Percentiles rank a stretch among this genome's conserved stretches.
These are phyloP conservation scores for Montipora sp. DNA, from an alignment of 64 coral and sea anemone genomes.

Conservation along the genomic window DNA sequence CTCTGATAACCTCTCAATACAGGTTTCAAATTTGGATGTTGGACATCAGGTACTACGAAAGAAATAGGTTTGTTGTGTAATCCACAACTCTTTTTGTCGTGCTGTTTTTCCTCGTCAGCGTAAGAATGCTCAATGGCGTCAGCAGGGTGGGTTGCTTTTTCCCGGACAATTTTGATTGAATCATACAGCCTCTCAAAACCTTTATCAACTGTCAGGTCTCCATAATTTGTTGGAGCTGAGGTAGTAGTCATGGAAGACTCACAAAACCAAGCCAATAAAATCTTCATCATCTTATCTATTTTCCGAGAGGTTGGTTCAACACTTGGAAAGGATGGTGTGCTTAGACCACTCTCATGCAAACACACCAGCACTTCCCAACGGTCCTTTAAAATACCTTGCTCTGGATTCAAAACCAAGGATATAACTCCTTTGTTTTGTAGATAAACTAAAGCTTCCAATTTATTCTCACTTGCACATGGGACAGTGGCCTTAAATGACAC, in stretches of 20 bases:
- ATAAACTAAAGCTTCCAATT: slow-evolving; percentile 61
- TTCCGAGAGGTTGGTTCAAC: slow-evolving; percentile 53
- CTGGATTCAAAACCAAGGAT: slow-evolving; percentile 50
- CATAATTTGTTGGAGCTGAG: not conserved
- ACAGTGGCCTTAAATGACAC: slow-evolving; percentile 43
- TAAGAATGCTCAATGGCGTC: not conserved
- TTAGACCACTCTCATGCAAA: slow-evolving; percentile 60
- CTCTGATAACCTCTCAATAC: slow-evolving; percentile 82
- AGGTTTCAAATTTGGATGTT: slow-evolving; percentile 82
- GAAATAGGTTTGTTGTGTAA: not conserved
- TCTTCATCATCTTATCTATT: slow-evolving; percentile 75
- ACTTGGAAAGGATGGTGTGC: slow-evolving; percentile 68
- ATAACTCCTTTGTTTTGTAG: slow-evolving; percentile 75
- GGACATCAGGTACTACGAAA: slow-evolving; percentile 19
- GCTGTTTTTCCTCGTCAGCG: not conserved
- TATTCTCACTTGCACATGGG: slow-evolving; percentile 11
- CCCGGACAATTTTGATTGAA: slow-evolving; percentile 58
- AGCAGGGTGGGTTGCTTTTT: not conserved
- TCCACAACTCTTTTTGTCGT: not conserved
- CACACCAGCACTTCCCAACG: slow-evolving; percentile 76
- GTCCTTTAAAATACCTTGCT: slow-evolving; percentile 28
- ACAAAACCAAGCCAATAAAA: slow-evolving; percentile 75
- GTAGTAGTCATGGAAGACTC: not conserved
- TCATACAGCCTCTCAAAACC: slow-evolving; percentile 75
- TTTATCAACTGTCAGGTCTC: not conserved